These are phyloP conservation scores for Pangasius sanitwongsei DNA, from an alignment of 2,797 vertebrate genomes.

Conservation along the genomic window DNA sequence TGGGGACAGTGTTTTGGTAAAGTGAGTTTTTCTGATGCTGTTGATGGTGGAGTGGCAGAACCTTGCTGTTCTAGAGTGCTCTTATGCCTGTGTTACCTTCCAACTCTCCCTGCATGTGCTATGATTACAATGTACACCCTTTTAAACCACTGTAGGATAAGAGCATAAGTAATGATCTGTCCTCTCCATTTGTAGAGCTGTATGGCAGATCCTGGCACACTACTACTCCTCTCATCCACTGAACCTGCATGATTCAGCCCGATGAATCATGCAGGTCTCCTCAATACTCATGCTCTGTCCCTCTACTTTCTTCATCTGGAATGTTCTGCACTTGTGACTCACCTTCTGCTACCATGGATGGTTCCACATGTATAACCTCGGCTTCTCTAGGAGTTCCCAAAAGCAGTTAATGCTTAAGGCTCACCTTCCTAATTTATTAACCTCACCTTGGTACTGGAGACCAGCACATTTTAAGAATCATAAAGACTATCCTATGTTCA, in stretches of 20 bases:
- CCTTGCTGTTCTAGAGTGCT: not conserved
- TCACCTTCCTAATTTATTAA: not conserved
- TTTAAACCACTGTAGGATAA: not conserved
- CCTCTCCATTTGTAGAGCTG: not conserved
- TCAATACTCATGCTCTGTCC: too few relatives aligned
- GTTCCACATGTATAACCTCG: not conserved
- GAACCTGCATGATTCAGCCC: not conserved
- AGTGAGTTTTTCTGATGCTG: not conserved
- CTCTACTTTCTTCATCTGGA: not conserved
- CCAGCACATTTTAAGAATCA: not conserved
- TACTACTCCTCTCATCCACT: not conserved
- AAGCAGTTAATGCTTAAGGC: not conserved
- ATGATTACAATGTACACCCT: not conserved
- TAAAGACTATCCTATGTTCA: not conserved
- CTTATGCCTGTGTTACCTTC: not conserved
- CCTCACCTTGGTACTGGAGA: not conserved
- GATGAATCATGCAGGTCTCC: not conserved
- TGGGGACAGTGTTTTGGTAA: not conserved
- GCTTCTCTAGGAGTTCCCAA: not conserved
- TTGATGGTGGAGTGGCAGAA: not conserved
- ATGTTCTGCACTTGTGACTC: slow-evolving; percentile 4
- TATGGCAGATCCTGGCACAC: not conserved
- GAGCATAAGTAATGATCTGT: slow-evolving; percentile 2
- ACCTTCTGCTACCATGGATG: not conserved
- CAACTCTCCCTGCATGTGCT: not conserved